Percentiles rank a stretch among this genome's conserved stretches.
Conservation (phyloP, 2,888 invertebrate species). For the Melikaiella ostensackeni region DNA sequence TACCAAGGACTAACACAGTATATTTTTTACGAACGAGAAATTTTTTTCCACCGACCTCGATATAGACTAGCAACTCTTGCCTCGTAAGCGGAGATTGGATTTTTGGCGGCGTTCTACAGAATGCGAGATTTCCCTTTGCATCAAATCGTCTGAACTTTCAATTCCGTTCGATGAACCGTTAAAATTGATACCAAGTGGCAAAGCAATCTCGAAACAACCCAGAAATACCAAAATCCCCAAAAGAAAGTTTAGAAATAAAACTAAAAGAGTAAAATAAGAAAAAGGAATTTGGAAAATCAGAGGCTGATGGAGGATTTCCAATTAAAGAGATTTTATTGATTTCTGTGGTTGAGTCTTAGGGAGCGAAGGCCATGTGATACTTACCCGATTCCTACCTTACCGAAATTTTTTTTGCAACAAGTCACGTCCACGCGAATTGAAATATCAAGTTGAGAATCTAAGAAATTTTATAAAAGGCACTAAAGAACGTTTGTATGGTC, state of each 20-base stretch:
- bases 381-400: no score
- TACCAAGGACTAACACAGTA: neutral
- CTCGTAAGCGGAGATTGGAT: constrained; percentile 6
- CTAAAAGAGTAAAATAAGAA: neutral
- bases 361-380: no score
- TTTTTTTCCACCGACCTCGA: neutral
- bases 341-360: no score
- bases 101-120: neutral
- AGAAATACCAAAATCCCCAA: neutral
- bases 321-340: no score
- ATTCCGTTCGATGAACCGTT: neutral
- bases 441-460: no score
- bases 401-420: no score
- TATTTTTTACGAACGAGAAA: neutral
- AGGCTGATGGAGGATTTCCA: neutral
- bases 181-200: constrained; percentile 11
- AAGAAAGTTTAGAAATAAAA: neutral
- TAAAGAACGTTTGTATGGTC: no score
- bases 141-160: neutral
- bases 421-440: no score
- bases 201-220: neutral
- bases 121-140: neutral
- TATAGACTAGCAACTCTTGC: neutral
- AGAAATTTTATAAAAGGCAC: no score
- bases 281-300: neutral